A percentile compares a stretch with the other conserved stretches of the same genome.
Conservation (phyloP, 2,888 invertebrate genomes). For the Synanthedon vespiformis region DNA sequence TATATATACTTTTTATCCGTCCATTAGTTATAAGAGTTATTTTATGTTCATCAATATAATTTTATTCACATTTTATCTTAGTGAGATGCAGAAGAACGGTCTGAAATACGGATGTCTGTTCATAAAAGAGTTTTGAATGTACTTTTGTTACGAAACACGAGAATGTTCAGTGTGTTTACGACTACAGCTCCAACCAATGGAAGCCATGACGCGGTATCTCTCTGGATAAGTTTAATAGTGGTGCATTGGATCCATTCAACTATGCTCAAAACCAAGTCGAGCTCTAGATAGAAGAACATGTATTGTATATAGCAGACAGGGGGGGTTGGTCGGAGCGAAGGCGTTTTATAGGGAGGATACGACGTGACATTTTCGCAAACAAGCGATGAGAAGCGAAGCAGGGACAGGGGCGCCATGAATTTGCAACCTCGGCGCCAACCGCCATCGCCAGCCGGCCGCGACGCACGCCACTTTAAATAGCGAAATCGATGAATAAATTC, state of each 20-base stretch:
- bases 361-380: slow-evolving; percentile 61
- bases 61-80: too few species aligned
- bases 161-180: slow-evolving; percentile 17
- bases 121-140: background rate
- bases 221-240: slow-evolving; percentile 22
- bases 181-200: slow-evolving; percentile 17
- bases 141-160: background rate
- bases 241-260: slow-evolving; percentile 20
- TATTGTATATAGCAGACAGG: slow-evolving; percentile 2
- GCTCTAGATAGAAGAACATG: slow-evolving; percentile 27
- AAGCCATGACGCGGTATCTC: slow-evolving; percentile 5
- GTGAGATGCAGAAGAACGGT: background rate
- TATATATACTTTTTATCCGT: too few species aligned
- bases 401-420: slow-evolving; percentile 30
- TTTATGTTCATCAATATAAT: too few species aligned
- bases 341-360: slow-evolving; percentile 15
- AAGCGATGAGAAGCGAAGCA: slow-evolving; percentile 34
- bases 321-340: slow-evolving; percentile 11
- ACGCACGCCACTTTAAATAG: slow-evolving; percentile 28
- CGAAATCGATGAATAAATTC: slow-evolving; percentile 47
- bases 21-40: too few species aligned
- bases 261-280: slow-evolving; percentile 27
- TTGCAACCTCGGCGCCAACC: slow-evolving; percentile 25
- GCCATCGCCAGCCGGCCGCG: slow-evolving; percentile 18
- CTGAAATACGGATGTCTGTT: background rate